Evolutionary conservation across 1,140 invertebrate genomes (phyloP).

Genomic region (Dolichoris vasculosae): DNA sequence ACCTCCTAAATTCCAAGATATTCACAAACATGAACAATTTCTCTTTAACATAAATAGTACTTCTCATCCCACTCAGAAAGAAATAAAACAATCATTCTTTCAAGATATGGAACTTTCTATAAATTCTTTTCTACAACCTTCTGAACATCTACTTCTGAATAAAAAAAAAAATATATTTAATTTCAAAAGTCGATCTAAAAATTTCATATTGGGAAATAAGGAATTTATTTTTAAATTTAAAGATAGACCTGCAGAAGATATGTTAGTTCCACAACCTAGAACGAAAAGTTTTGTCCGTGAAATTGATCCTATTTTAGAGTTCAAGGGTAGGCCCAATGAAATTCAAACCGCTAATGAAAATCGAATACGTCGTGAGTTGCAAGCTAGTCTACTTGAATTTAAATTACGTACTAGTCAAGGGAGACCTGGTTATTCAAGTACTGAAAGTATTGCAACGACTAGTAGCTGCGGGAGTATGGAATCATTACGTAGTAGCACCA

Average conservation of each 20-base stretch:
- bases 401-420: slow-evolving; percentile 72
- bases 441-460: slow-evolving; percentile 89
- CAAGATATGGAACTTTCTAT: slow-evolving; percentile 82
- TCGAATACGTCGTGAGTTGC: slow-evolving; percentile 1
- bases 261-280: slow-evolving; percentile 69
- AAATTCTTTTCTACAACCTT: slow-evolving; percentile 75
- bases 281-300: slow-evolving; percentile 70
- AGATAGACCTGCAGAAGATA: slow-evolving; percentile 77
- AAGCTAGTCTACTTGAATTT: slow-evolving; percentile 64
- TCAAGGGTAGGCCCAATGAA: slow-evolving; percentile 78
- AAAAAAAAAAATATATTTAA: slow-evolving; percentile 79
- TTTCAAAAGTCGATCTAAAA: slow-evolving; percentile 77
- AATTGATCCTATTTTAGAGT: slow-evolving; percentile 80
- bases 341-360: slow-evolving; percentile 55
- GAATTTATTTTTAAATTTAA: slow-evolving; percentile 82
- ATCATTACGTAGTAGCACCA: slow-evolving; percentile 86
- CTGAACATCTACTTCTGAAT: slow-evolving; percentile 78
- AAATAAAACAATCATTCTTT: slow-evolving; percentile 77
- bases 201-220: slow-evolving; percentile 69
- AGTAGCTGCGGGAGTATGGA: slow-evolving; percentile 90
- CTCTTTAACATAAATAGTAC: slow-evolving; percentile 86
- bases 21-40: slow-evolving; percentile 78
- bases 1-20: slow-evolving; percentile 83
- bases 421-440: slow-evolving; percentile 85
- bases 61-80: slow-evolving; percentile 80